Conservation (phyloP, 2,113 vertebrate species). For the Xiphias gladius region DNA sequence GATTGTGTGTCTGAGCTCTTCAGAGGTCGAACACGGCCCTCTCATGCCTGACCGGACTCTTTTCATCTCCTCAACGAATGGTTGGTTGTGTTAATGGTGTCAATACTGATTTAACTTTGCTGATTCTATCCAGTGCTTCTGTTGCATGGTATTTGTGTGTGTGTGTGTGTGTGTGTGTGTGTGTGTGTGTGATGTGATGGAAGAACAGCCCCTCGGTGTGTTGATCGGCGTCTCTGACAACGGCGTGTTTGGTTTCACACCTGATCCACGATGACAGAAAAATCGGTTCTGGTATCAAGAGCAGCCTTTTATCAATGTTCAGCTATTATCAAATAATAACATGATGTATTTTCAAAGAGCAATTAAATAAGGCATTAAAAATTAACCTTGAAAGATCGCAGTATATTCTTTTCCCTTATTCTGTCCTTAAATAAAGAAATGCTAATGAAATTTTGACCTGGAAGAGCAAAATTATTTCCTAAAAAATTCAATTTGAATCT, state of each 20-base stretch:
- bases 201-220: neutral
- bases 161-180: conserved; percentile 28
- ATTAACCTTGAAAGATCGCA: no score
- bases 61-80: conserved; percentile 65
- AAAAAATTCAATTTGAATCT: no score
- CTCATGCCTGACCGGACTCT: conserved; percentile 55
- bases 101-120: conserved; percentile 54
- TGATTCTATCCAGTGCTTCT: conserved; percentile 17
- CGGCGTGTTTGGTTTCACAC: neutral
- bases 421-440: no score
- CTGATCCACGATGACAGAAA: neutral
- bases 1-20: conserved; percentile 18
- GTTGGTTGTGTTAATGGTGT: conserved; percentile 76
- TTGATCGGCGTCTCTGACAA: no score
- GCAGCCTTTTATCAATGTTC: no score
- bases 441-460: no score
- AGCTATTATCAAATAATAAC: no score
- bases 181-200: conserved; percentile 28
- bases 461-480: no score
- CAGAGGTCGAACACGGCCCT: conserved; percentile 7
- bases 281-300: no score
- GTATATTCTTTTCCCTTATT: no score
- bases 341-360: no score
- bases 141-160: neutral
- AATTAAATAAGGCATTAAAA: no score